A percentile compares a stretch with the other conserved stretches of the same genome.
These are phyloP conservation scores for Plebejus argus DNA, from an alignment of 2,888 invertebrate genomes.

Conservation along the genomic window DNA sequence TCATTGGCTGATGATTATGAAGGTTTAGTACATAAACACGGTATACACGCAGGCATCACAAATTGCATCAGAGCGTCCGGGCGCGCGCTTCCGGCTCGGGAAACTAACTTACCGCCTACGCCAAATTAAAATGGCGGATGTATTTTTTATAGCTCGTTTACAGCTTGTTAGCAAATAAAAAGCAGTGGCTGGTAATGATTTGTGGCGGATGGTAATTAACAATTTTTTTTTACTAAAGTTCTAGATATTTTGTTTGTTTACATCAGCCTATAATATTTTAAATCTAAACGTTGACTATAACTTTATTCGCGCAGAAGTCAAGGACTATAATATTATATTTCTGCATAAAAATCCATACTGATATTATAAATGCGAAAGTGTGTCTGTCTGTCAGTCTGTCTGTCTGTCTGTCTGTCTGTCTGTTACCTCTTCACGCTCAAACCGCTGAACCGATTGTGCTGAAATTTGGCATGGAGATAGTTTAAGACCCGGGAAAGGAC, in stretches of 20 bases:
- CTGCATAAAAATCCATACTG: too few species aligned
- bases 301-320: too few species aligned
- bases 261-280: not conserved
- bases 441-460: too few species aligned
- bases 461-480: too few species aligned
- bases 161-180: not conserved
- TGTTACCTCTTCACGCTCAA: too few species aligned
- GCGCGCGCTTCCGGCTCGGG: not conserved
- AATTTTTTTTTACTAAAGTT: not conserved
- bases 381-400: too few species aligned
- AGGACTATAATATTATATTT: too few species aligned
- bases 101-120: not conserved
- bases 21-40: not conserved
- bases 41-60: slow-evolving; percentile 1
- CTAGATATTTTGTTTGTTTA: not conserved
- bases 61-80: slow-evolving; percentile 9
- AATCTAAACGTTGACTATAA: too few species aligned
- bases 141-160: not conserved
- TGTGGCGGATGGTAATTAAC: slow-evolving; percentile 4
- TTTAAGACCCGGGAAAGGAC: too few species aligned
- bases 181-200: not conserved
- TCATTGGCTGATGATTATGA: too few species aligned
- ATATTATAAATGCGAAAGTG: too few species aligned
- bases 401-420: too few species aligned
- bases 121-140: slow-evolving; percentile 9